Evolutionary conservation across 2,797 vertebrate species (phyloP).

Genomic region (Gephyroberyx darwinii): DNA sequence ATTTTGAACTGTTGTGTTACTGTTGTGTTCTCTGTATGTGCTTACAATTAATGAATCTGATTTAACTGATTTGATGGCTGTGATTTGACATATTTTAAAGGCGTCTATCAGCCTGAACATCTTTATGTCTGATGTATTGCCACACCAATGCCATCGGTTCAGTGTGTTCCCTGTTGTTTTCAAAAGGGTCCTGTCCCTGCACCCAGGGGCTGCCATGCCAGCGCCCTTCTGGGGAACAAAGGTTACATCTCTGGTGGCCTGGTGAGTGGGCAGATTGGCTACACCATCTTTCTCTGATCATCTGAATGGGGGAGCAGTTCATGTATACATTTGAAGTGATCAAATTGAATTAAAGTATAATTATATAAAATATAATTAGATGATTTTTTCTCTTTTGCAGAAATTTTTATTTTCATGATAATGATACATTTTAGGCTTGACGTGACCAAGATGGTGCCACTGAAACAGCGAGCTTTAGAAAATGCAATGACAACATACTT

Average conservation of each 20-base stretch:
- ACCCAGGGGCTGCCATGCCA: constrained; percentile 89
- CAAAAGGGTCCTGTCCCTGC: constrained; percentile 85
- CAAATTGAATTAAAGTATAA: too few species aligned
- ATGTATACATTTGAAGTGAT: too few species aligned
- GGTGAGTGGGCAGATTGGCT: constrained; percentile 80
- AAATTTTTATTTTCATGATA: too few species aligned
- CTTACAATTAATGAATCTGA: neutral
- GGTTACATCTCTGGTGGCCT: constrained; percentile 92
- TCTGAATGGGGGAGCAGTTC: neutral
- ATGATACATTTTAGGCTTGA: too few species aligned
- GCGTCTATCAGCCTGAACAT: constrained; percentile 46
- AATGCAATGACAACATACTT: too few species aligned
- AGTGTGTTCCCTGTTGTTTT: constrained; percentile 6
- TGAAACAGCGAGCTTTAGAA: too few species aligned
- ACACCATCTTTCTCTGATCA: neutral
- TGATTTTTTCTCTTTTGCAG: too few species aligned
- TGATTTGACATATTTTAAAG: neutral
- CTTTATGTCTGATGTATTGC: neutral
- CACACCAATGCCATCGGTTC: neutral
- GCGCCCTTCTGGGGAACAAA: constrained; percentile 87
- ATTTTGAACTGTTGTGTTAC: neutral
- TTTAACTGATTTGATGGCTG: neutral
- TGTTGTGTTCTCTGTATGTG: too few species aligned
- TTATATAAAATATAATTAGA: too few species aligned
- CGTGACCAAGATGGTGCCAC: too few species aligned